phyloP scores from a whole-genome alignment of 2,888 invertebrate species.

The Entomobrya multifasciata region DNA sequence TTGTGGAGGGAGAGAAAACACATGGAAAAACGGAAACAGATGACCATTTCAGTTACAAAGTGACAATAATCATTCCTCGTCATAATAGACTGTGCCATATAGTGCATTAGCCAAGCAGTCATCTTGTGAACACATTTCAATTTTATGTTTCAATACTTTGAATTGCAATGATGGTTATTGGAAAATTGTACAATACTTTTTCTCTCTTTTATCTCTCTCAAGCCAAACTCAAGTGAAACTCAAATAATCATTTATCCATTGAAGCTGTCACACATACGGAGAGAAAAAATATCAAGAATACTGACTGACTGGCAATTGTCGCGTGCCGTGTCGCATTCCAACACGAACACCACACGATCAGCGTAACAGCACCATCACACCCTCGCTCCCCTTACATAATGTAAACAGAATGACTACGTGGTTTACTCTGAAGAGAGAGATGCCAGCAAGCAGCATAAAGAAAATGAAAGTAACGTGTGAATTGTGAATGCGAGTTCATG shows the following conservation, averaged over 20 bases:
- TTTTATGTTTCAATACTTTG: not conserved
- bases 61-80: conserved; percentile 10
- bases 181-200: too few species aligned
- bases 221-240: not conserved
- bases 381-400: too few species aligned
- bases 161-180: too few species aligned
- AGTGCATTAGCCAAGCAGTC: not conserved
- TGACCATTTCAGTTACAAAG: not conserved
- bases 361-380: not conserved
- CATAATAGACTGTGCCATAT: not conserved
- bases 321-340: conserved; percentile 65
- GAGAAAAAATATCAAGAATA: not conserved
- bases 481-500: too few species aligned
- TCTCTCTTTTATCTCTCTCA: too few species aligned
- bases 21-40: conserved; percentile 16
- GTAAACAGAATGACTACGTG: too few species aligned
- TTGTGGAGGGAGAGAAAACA: too few species aligned
- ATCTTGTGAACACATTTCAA: conserved; percentile 14
- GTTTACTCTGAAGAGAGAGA: too few species aligned
- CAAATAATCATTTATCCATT: conserved; percentile 9
- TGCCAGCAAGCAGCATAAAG: not conserved
- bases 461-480: not conserved
- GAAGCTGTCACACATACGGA: not conserved
- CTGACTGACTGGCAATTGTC: conserved; percentile 38
- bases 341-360: not conserved